Evolutionary conservation across 1,140 invertebrate species (phyloP).

Genomic region (Belonocnema kinseyi): DNA sequence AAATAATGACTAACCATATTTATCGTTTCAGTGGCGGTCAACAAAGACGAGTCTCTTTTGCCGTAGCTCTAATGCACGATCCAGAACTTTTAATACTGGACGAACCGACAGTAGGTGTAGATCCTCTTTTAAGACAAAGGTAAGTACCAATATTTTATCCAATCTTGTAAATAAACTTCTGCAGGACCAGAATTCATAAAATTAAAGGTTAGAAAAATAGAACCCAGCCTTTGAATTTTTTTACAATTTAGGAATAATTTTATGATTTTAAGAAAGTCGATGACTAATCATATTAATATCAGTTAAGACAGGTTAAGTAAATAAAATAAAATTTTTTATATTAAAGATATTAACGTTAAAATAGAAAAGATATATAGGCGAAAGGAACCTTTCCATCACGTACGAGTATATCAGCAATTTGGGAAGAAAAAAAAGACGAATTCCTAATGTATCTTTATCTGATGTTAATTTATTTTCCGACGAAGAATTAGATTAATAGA

Average conservation of each 20-base stretch:
- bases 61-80: conserved; percentile 93
- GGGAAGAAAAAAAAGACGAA: too few relatives aligned
- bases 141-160: conserved; percentile 55
- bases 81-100: conserved; percentile 95
- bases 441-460: too few relatives aligned
- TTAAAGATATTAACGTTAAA: not conserved
- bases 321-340: not conserved
- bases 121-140: conserved; percentile 90
- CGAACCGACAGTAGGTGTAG: conserved; percentile 96
- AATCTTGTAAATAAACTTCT: not conserved
- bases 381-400: not conserved
- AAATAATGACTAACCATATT: conserved; percentile 30
- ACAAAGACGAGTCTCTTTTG: conserved; percentile 93
- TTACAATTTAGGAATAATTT: not conserved
- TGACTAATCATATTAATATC: not conserved
- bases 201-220: too few relatives aligned
- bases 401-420: not conserved
- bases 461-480: too few relatives aligned
- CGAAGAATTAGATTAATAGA: too few relatives aligned
- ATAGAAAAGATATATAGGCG: not conserved
- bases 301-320: not conserved
- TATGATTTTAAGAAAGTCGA: not conserved
- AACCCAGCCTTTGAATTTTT: too few relatives aligned
- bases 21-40: conserved; percentile 87
- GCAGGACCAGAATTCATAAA: not conserved